phyloP scores from a whole-genome alignment of 2,113 vertebrate genomes.

The Etheostoma spectabile region DNA sequence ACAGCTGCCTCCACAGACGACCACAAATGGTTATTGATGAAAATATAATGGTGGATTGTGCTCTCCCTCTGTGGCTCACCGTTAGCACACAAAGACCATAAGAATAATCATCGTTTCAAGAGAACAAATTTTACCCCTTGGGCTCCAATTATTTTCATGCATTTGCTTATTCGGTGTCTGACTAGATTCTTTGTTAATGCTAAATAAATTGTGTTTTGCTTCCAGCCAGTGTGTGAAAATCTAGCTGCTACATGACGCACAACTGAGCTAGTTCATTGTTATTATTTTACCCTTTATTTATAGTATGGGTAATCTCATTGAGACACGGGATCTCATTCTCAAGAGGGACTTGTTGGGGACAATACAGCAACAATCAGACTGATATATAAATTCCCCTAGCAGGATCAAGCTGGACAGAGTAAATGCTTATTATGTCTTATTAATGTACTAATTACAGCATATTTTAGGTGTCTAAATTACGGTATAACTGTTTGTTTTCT shows the following conservation, averaged over 20 bases:
- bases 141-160: slow-evolving; percentile 89
- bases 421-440: no score
- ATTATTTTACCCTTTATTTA: no score
- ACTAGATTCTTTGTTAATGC: slow-evolving; percentile 71
- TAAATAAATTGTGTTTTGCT: slow-evolving; percentile 48
- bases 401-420: no score
- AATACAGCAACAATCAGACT: no score
- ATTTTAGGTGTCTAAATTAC: no score
- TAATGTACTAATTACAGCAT: no score
- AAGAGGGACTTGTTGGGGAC: no score
- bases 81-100: slow-evolving; percentile 81
- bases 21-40: slow-evolving; percentile 81
- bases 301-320: no score
- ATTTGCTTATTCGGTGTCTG: slow-evolving; percentile 81
- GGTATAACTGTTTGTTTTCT: no score
- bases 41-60: slow-evolving; percentile 77
- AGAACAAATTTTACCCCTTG: slow-evolving; percentile 88
- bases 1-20: slow-evolving; percentile 62
- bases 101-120: slow-evolving; percentile 87
- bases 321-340: no score
- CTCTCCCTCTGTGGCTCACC: slow-evolving; percentile 73
- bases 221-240: slow-evolving; percentile 60
- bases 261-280: slow-evolving; percentile 27
- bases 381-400: no score
- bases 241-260: slow-evolving; percentile 17